Evolutionary conservation across 2,113 vertebrate species (phyloP).

Genomic region (Phyllostomus hastatus): DNA sequence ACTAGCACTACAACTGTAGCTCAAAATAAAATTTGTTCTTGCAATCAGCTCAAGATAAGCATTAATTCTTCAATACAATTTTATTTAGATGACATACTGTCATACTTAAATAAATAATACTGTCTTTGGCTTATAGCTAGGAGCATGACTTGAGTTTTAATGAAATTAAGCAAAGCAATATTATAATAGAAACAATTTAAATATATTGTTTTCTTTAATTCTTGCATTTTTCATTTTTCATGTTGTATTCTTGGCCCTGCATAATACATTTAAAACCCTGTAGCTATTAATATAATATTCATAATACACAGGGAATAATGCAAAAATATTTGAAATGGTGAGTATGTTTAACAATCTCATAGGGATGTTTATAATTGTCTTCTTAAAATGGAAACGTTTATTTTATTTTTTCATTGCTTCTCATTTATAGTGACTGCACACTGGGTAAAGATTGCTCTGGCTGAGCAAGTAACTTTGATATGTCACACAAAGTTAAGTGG

Average conservation of each 20-base stretch:
- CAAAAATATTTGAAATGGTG: slow-evolving; percentile 3
- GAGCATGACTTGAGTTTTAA: slow-evolving; percentile 1
- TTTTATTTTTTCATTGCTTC: slow-evolving; percentile 3
- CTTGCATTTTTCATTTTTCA: not conserved
- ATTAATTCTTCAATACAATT: not conserved
- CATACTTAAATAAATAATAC: not conserved
- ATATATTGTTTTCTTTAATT: not conserved
- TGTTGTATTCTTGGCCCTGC: not conserved
- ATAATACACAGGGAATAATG: not conserved
- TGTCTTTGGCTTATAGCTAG: not conserved
- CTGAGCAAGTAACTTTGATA: not conserved
- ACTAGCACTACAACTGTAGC: not conserved
- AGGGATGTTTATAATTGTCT: not conserved
- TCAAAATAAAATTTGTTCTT: slow-evolving; percentile 1
- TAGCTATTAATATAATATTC: slow-evolving; percentile 21
- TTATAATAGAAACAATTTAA: not conserved
- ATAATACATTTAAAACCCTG: not conserved
- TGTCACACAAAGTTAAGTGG: not conserved
- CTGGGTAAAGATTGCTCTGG: not conserved
- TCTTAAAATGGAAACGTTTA: not conserved
- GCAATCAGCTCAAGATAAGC: not conserved
- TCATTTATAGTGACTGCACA: not conserved
- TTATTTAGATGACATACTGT: not conserved
- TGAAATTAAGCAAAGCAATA: not conserved
- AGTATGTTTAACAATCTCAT: not conserved